Conservation (phyloP, 1,140 invertebrate species). For the Callitettix versicolor region DNA sequence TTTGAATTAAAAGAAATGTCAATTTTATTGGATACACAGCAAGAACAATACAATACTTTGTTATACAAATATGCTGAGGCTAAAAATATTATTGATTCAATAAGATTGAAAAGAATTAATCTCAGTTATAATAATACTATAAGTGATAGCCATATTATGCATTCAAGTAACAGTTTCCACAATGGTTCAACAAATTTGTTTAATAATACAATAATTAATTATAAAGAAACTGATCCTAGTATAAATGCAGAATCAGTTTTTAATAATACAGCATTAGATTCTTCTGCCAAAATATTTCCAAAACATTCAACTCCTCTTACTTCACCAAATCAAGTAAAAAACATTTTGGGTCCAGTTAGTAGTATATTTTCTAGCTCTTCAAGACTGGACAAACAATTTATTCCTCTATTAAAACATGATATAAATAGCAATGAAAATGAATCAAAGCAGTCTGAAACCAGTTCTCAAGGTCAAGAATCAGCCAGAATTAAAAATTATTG, state of each 20-base stretch:
- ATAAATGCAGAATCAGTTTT: background rate
- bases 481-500: too few species aligned
- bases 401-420: conserved; percentile 1
- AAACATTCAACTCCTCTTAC: background rate
- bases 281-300: background rate
- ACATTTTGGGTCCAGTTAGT: conserved; percentile 7
- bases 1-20: conserved; percentile 12
- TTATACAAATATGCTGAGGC: conserved; percentile 12
- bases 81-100: conserved; percentile 8
- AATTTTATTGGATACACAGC: conserved; percentile 1
- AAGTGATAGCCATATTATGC: background rate
- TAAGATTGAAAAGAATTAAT: conserved; percentile 7
- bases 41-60: conserved; percentile 10
- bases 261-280: background rate
- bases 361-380: conserved; percentile 11
- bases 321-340: background rate
- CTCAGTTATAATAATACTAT: background rate
- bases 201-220: background rate
- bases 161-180: background rate
- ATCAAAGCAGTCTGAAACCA: too few species aligned
- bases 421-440: too few species aligned
- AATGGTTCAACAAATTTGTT: background rate
- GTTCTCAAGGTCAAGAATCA: too few species aligned
- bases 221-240: background rate
- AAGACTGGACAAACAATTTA: conserved; percentile 3